Base-by-base conservation (phyloP, 2,797 vertebrate genomes). In the Luscinia luscinia region DNA sequence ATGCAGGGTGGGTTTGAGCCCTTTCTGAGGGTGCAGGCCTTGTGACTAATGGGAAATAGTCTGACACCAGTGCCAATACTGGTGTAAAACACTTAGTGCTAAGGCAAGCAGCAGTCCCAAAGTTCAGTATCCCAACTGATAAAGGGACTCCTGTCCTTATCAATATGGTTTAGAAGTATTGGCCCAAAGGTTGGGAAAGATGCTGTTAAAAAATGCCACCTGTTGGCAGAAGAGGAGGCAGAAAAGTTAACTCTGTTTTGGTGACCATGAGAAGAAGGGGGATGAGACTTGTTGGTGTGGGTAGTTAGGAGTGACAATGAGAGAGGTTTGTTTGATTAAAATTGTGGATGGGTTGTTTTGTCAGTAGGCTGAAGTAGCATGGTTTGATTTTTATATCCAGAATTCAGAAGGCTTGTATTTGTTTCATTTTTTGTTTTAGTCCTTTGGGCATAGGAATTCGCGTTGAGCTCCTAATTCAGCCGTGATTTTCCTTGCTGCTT, bases 401-500 rank as follows among this genome's bases (percentile, higher is more conserved):
- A 58, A 27, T 83, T 87, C 30, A 40, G 55, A 68, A 69, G 11
- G 34, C 38, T 88, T 90, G 52, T 17, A 4, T 64, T 81, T 69
- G 23, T 55, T 92, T 92, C 11, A 11, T 68, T 87, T 82, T 93
- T 86, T 0, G 0, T 64, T 89, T 93, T 57, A 74, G 66, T 48
- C 5, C 20, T 63, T 79, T 84, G 13, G 51, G 15, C 0, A 0
- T 67, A 55, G 54, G 34, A 87, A 80, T 79, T n/a, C 67, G 23
- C 52, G 79, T 90, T 38, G 58, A 58, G 46, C 17, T 85, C 32
- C 22, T 34, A 34, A 72, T 70, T 92, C 75, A 68, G 24, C 41
- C 8, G 15, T 49, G 48, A 79, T 77, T 58, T 89, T 85, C 62
- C 28, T 21, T 36, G 38, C 6, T 96, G 83, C 30, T 92, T 92